phyloP scores from a whole-genome alignment of 2,888 invertebrate genomes.

The Dryococelus australis region DNA sequence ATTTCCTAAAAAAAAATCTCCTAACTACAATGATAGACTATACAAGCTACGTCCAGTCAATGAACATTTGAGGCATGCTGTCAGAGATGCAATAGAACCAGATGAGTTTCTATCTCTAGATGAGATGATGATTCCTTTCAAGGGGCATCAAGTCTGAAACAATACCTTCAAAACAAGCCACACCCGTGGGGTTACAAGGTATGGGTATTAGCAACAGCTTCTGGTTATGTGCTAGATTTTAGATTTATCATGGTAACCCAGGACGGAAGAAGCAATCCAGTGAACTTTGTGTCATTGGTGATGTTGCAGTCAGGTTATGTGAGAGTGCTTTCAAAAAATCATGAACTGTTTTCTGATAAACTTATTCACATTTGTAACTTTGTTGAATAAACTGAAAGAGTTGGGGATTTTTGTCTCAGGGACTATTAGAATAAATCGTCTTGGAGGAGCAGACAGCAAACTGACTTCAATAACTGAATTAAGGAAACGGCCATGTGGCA shows the following conservation, averaged over 20 bases:
- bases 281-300: not conserved
- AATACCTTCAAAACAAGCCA: too few species aligned
- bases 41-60: not conserved
- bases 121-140: too few species aligned
- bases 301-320: not conserved
- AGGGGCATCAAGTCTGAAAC: too few species aligned
- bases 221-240: not conserved
- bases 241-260: not conserved
- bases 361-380: not conserved
- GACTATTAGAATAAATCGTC: not conserved
- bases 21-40: not conserved
- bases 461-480: not conserved
- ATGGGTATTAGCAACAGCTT: too few species aligned
- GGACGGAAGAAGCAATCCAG: not conserved
- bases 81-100: too few species aligned
- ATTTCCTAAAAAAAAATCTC: too few species aligned
- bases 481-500: not conserved
- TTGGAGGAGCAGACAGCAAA: not conserved
- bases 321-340: not conserved
- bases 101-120: too few species aligned
- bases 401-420: not conserved
- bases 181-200: too few species aligned
- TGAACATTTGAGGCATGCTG: not conserved
- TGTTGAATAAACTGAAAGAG: conserved; percentile 11
- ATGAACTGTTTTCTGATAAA: not conserved